phyloP scores from a whole-genome alignment of 2,888 invertebrate species.

The Pammene fasciana region DNA sequence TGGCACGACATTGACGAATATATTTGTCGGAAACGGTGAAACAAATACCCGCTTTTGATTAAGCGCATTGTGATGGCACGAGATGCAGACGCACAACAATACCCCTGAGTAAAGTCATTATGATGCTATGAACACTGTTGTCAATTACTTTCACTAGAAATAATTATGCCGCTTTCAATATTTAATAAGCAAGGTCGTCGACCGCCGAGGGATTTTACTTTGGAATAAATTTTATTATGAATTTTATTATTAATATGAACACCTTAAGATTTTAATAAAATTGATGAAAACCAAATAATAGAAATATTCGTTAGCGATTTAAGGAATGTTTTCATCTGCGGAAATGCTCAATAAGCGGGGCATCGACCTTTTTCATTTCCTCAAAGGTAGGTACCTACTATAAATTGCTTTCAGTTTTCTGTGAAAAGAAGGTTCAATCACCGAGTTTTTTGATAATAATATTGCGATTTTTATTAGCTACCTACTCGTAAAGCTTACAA shows the following conservation, averaged over 20 bases:
- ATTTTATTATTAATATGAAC: too few relatives aligned
- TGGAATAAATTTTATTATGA: constrained; percentile 19
- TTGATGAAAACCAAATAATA: constrained; percentile 30
- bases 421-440: neutral
- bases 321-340: constrained; percentile 25
- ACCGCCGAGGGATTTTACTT: constrained; percentile 24
- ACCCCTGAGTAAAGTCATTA: constrained; percentile 52
- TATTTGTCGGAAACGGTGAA: constrained; percentile 32
- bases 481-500: too few relatives aligned
- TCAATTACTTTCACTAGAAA: constrained; percentile 54
- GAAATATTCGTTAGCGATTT: constrained; percentile 18
- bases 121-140: constrained; percentile 50
- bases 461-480: neutral
- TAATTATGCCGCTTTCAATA: constrained; percentile 42
- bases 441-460: neutral
- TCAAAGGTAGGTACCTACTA: constrained; percentile 11
- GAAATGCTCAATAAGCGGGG: constrained; percentile 30
- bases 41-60: constrained; percentile 32
- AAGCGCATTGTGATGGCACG: constrained; percentile 31
- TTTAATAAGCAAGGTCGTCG: constrained; percentile 38
- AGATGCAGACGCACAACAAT: constrained; percentile 32
- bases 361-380: constrained; percentile 32
- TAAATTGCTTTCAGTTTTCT: constrained; percentile 19
- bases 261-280: constrained; percentile 30
- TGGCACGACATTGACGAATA: constrained; percentile 32